These are phyloP conservation scores for Blomia tropicalis DNA, from an alignment of 2,888 invertebrate species.

Conservation along the genomic window DNA sequence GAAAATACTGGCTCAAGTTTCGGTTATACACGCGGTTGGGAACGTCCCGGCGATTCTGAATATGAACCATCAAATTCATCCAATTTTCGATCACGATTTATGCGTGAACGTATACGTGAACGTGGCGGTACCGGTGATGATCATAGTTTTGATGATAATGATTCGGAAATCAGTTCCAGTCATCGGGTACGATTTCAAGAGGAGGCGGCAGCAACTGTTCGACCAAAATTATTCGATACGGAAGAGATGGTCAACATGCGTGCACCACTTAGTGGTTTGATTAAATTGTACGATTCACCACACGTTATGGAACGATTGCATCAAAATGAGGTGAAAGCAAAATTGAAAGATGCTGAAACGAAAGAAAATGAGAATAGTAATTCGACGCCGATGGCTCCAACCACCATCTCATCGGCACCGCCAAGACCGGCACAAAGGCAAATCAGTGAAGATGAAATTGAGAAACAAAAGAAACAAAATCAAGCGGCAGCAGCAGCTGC, in stretches of 20 bases:
- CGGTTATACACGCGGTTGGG: constrained; percentile 45
- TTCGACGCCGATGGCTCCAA: constrained; percentile 27
- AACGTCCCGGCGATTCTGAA: constrained; percentile 31
- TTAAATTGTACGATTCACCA: constrained; percentile 66
- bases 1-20: neutral
- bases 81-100: constrained; percentile 26
- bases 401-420: constrained; percentile 21
- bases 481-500: constrained; percentile 40
- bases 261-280: constrained; percentile 68
- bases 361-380: constrained; percentile 8
- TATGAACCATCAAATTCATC: constrained; percentile 8
- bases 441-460: constrained; percentile 72
- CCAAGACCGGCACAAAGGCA: constrained; percentile 47
- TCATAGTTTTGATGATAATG: constrained; percentile 19
- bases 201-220: constrained; percentile 26
- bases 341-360: constrained; percentile 44
- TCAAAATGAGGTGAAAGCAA: constrained; percentile 50
- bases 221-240: constrained; percentile 56
- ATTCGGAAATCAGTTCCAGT: neutral
- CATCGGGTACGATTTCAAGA: constrained; percentile 50
- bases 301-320: constrained; percentile 73
- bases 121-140: constrained; percentile 27
- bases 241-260: constrained; percentile 56
- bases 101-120: constrained; percentile 24
- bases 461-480: constrained; percentile 68